These are phyloP conservation scores for Tromatobia lineatoria DNA, from an alignment of 2,888 invertebrate genomes.

Conservation along the genomic window DNA sequence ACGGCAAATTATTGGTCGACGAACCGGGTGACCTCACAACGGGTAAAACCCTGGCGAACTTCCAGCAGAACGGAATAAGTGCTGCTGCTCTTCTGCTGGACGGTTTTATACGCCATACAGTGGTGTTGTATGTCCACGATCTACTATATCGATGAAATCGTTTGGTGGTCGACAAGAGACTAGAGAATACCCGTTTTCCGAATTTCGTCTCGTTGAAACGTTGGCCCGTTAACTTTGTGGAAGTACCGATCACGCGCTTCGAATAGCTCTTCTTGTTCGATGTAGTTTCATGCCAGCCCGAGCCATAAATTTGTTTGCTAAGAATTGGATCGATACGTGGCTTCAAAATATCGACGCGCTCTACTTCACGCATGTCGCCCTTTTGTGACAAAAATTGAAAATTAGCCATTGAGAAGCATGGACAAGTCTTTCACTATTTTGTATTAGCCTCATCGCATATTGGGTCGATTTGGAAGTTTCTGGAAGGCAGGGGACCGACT, in stretches of 20 bases:
- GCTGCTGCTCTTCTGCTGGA: conserved; percentile 53
- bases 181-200: conserved; percentile 33
- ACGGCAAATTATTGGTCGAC: conserved; percentile 65
- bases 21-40: conserved; percentile 65
- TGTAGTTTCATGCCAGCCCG: conserved; percentile 21
- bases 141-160: conserved; percentile 50
- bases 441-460: background rate
- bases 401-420: background rate
- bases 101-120: conserved; percentile 44
- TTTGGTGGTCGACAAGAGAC: conserved; percentile 56
- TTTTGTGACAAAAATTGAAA: background rate
- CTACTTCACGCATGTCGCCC: background rate
- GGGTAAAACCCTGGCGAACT: conserved; percentile 63
- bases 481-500: too few species aligned
- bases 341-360: background rate
- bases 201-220: conserved; percentile 54
- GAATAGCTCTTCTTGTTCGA: conserved; percentile 62
- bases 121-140: conserved; percentile 10
- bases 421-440: background rate
- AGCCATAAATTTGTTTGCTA: conserved; percentile 45
- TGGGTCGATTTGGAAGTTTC: background rate
- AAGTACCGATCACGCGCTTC: conserved; percentile 60
- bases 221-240: conserved; percentile 59
- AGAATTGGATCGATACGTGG: conserved; percentile 11
- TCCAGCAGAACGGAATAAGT: conserved; percentile 60